A percentile compares a stretch with the other conserved stretches of the same genome.
Conservation (phyloP, 1,140 invertebrate species). For the Drosophila guanche region DNA sequence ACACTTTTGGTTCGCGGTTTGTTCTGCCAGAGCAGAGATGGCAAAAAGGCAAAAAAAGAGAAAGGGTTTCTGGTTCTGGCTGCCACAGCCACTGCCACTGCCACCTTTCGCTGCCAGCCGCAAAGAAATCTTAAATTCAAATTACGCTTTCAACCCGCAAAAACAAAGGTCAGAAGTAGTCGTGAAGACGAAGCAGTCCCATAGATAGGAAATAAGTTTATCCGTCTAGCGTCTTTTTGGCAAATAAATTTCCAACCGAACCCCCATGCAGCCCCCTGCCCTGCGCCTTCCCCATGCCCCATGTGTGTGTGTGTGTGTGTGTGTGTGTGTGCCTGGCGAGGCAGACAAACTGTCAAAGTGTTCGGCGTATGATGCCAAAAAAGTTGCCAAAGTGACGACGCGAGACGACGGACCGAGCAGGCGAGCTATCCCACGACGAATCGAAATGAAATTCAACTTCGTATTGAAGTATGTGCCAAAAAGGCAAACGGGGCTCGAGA, state of each 20-base stretch:
- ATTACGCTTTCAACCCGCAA: slow-evolving; percentile 71
- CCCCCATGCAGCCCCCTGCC: too few relatives aligned
- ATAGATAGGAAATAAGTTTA: too few relatives aligned
- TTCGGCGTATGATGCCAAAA: slow-evolving; percentile 63
- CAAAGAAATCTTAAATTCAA: slow-evolving; percentile 77
- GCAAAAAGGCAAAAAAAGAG: neutral
- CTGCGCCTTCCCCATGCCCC: too few relatives aligned
- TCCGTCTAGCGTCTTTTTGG: slow-evolving; percentile 46
- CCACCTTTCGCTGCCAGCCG: slow-evolving; percentile 69
- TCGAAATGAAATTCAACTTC: slow-evolving; percentile 79
- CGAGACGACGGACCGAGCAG: slow-evolving; percentile 43
- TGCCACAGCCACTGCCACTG: neutral
- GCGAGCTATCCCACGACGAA: slow-evolving; percentile 15
- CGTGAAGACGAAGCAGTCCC: too few relatives aligned
- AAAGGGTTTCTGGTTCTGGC: slow-evolving; percentile 13
- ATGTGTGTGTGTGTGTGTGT: neutral
- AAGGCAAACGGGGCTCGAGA: slow-evolving; percentile 66
- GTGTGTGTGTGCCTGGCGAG: slow-evolving; percentile 22
- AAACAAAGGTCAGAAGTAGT: slow-evolving; percentile 39
- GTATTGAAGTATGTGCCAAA: slow-evolving; percentile 81
- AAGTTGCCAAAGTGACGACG: slow-evolving; percentile 75
- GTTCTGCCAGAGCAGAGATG: too few relatives aligned
- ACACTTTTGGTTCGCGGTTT: neutral
- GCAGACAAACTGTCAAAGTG: slow-evolving; percentile 78
- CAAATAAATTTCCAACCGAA: slow-evolving; percentile 67